phyloP scores from a whole-genome alignment of 2,797 vertebrate species.

The Chromis chromis region DNA sequence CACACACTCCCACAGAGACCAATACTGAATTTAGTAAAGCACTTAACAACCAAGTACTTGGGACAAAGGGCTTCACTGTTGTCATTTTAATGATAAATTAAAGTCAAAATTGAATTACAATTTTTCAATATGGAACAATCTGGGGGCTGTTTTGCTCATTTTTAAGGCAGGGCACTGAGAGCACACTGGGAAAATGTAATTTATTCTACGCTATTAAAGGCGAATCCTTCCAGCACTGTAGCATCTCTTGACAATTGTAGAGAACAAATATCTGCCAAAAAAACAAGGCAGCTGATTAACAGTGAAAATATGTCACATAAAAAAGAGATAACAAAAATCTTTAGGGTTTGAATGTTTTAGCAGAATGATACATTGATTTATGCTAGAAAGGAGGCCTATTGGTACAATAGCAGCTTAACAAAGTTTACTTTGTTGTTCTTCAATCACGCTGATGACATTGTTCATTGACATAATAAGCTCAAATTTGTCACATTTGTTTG shows the following conservation, averaged over 20 bases:
- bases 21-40: too few relatives aligned
- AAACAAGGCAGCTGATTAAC: conserved; percentile 7
- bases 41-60: not conserved
- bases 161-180: not conserved
- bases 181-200: conserved; percentile 14
- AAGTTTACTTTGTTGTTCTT: conserved; percentile 11
- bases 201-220: conserved; percentile 1
- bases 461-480: not conserved
- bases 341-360: too few relatives aligned
- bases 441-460: not conserved
- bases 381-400: too few relatives aligned
- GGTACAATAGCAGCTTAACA: conserved; percentile 3
- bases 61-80: conserved; percentile 20
- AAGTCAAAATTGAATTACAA: conserved; percentile 22
- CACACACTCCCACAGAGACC: too few relatives aligned
- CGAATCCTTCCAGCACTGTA: not conserved
- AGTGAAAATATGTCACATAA: conserved; percentile 8
- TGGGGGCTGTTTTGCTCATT: not conserved
- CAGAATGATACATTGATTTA: too few relatives aligned
- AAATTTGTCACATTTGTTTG: conserved; percentile 13
- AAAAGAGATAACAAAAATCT: not conserved
- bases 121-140: conserved; percentile 10
- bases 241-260: not conserved
- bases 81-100: conserved; percentile 6
- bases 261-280: conserved; percentile 10